These are phyloP conservation scores for Dipodomys ordii DNA, from an alignment of 2,113 vertebrate species.

Conservation along the genomic window DNA sequence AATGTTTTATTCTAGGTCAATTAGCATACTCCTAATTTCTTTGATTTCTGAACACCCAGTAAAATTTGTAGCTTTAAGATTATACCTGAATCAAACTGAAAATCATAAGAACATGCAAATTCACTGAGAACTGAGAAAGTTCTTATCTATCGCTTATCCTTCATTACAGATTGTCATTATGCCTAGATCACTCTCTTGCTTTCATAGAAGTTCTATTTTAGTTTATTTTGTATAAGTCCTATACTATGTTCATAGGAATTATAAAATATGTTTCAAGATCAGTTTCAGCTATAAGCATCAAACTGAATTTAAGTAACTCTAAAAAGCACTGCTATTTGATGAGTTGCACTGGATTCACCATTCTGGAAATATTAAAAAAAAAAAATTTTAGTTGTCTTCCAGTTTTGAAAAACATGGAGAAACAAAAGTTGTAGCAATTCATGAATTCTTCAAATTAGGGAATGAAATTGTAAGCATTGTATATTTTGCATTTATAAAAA, in stretches of 20 bases:
- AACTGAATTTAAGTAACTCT: neutral
- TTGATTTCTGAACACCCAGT: neutral
- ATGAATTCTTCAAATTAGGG: neutral
- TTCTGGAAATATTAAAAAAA: neutral
- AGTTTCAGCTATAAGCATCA: neutral
- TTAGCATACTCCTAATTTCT: too few relatives aligned
- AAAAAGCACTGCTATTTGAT: neutral
- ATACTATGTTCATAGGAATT: neutral
- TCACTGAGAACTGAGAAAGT: neutral
- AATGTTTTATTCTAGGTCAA: too few relatives aligned
- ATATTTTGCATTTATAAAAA: neutral
- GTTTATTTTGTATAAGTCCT: neutral
- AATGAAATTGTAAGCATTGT: neutral
- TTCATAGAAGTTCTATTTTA: neutral
- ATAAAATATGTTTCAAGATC: neutral
- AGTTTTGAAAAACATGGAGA: neutral
- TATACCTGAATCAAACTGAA: constrained; percentile 6
- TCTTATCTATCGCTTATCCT: neutral
- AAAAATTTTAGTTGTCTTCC: neutral
- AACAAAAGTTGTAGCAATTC: neutral
- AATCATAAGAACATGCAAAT: neutral
- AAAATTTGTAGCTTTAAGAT: neutral
- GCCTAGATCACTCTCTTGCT: neutral
- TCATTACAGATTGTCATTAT: neutral
- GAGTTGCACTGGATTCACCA: neutral